Conservation (phyloP, 2,113 vertebrate species). For the Chinchilla lanigera region DNA sequence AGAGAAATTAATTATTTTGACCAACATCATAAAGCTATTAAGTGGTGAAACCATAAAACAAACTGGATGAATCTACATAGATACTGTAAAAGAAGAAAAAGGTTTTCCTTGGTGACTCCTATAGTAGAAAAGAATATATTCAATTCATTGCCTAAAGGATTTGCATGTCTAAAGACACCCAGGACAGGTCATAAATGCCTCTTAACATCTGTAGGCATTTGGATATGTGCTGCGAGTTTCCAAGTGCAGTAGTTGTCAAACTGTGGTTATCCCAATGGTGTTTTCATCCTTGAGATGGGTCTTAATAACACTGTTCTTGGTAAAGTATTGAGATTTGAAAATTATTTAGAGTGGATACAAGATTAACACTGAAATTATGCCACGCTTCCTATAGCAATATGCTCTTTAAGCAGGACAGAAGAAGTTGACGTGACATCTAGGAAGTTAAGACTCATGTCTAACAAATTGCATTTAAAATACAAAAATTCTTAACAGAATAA, state of each 20-base stretch:
- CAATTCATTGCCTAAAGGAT: neutral
- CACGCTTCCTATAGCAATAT: neutral
- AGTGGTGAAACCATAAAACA: neutral
- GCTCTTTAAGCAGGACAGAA: neutral
- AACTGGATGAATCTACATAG: neutral
- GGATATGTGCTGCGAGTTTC: neutral
- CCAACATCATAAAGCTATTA: neutral
- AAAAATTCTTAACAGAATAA: neutral
- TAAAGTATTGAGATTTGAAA: constrained; percentile 34
- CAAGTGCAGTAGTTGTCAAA: neutral
- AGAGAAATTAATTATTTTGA: neutral
- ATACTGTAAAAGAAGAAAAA: neutral
- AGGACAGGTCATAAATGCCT: neutral
- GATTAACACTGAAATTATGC: neutral
- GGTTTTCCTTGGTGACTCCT: neutral
- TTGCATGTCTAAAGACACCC: neutral
- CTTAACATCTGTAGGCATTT: neutral
- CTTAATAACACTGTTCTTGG: neutral
- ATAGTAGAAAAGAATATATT: neutral
- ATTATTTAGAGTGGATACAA: neutral
- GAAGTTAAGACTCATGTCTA: neutral
- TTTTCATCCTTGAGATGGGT: neutral
- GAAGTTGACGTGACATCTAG: neutral
- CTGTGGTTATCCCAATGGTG: neutral
- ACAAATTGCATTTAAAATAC: neutral